Percentiles rank a stretch among this genome's conserved stretches.
Conservation (phyloP, 2,888 invertebrate genomes). For the Aelia acuminata region DNA sequence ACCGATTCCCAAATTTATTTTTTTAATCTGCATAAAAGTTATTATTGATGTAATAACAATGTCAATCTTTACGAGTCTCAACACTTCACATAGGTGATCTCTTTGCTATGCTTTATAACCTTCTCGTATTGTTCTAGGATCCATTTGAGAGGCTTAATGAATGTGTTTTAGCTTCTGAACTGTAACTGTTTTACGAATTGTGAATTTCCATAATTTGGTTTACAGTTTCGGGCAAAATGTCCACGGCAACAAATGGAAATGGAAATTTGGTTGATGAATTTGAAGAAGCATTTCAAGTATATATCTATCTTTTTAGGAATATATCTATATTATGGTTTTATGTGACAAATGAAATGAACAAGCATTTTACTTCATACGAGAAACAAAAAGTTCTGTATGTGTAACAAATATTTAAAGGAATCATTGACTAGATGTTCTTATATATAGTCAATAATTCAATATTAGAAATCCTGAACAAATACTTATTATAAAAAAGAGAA, state of each 20-base stretch:
- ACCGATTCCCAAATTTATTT: no score
- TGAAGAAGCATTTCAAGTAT: slow-evolving; percentile 90
- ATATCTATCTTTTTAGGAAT: neutral
- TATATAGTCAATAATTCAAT: no score
- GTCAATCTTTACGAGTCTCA: neutral
- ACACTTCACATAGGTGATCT: neutral
- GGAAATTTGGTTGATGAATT: slow-evolving; percentile 91
- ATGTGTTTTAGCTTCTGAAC: neutral
- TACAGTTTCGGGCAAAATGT: slow-evolving; percentile 71
- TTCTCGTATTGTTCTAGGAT: neutral
- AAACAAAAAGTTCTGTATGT: no score
- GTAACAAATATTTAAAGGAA: no score
- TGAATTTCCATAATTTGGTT: neutral
- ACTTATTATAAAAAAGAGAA: no score
- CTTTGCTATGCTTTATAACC: neutral
- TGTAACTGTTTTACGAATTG: neutral
- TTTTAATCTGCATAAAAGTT: no score
- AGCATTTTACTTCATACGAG: no score
- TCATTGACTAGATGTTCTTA: no score
- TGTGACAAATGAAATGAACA: no score
- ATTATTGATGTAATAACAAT: no score
- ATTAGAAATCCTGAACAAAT: no score
- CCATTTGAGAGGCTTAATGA: neutral
- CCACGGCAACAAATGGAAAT: slow-evolving; percentile 85
- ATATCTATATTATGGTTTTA: neutral